Percentiles rank a stretch among this genome's conserved stretches.
These are phyloP conservation scores for Sebastes jordani DNA, from an alignment of 2,797 vertebrate genomes.

Conservation along the genomic window DNA sequence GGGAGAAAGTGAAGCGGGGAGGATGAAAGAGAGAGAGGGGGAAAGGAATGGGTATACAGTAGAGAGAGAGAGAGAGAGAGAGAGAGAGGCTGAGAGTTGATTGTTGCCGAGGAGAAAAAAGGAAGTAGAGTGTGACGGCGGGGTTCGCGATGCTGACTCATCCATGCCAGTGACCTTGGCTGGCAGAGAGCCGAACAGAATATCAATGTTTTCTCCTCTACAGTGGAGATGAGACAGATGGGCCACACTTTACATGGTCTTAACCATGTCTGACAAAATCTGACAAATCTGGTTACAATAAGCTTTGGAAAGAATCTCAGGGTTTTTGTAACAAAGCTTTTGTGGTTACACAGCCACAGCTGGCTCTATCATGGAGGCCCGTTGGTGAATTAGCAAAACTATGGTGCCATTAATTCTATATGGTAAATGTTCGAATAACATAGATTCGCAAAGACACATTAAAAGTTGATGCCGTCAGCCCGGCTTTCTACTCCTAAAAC, in stretches of 20 bases:
- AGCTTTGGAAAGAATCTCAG: neutral
- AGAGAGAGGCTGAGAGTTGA: conserved; percentile 21
- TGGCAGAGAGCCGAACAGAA: conserved; percentile 38
- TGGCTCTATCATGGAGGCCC: neutral
- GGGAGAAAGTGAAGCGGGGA: neutral
- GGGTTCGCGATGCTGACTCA: conserved; percentile 60
- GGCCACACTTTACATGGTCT: conserved; percentile 9
- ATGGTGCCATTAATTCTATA: neutral
- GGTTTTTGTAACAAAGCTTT: neutral
- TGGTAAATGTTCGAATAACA: neutral
- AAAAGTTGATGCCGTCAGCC: neutral
- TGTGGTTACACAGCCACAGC: neutral
- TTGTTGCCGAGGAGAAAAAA: conserved; percentile 3
- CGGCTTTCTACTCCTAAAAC: neutral
- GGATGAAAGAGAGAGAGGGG: neutral
- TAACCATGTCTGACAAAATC: conserved; percentile 11
- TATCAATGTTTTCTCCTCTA: conserved; percentile 38
- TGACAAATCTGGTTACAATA: neutral
- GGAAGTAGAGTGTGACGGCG: conserved; percentile 59
- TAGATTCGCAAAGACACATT: neutral
- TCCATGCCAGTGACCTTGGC: conserved; percentile 59
- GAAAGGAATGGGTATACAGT: neutral
- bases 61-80: neutral
- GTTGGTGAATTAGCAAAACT: neutral
- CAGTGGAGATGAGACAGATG: neutral